Percentiles rank a stretch among this genome's conserved stretches.
Conservation (phyloP, 2,888 invertebrate genomes). For the Octodonta nipae region DNA sequence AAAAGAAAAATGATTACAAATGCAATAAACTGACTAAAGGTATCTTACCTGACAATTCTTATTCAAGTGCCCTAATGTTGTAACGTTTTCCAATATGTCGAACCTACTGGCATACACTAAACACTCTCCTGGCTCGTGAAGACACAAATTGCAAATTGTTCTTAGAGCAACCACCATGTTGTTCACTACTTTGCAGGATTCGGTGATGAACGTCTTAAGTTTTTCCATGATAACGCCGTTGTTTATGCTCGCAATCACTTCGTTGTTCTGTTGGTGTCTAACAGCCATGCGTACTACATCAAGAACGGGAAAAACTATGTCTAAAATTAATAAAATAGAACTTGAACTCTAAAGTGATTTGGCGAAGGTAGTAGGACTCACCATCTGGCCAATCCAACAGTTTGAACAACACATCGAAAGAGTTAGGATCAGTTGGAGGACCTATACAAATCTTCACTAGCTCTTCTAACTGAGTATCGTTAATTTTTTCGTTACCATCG, state of each 20-base stretch:
- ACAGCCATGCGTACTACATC: conserved; percentile 77
- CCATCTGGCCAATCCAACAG: conserved; percentile 63
- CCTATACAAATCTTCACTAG: conserved; percentile 51
- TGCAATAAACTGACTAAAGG: conserved; percentile 3
- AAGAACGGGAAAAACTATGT: conserved; percentile 74
- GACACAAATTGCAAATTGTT: conserved; percentile 69
- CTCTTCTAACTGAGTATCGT: conserved; percentile 44
- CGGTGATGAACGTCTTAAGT: conserved; percentile 24
- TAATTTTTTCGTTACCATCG: conserved; percentile 34
- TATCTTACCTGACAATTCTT: conserved; percentile 50
- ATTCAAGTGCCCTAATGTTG: conserved; percentile 41
- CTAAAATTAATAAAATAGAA: conserved; percentile 29
- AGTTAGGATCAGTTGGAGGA: conserved; percentile 35
- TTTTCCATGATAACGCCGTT: conserved; percentile 26
- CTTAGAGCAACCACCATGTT: conserved; percentile 70
- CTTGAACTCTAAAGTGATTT: neutral
- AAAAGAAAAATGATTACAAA: conserved; percentile 6
- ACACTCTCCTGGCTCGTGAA: conserved; percentile 52
- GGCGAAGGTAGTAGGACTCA: conserved; percentile 25
- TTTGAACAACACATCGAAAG: conserved; percentile 44
- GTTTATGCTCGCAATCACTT: conserved; percentile 41
- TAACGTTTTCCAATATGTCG: conserved; percentile 40
- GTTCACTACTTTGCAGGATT: conserved; percentile 40
- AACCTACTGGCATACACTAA: conserved; percentile 46
- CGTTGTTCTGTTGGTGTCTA: conserved; percentile 40